Conservation (phyloP, 2,888 invertebrate species). For the Chorisops tibialis region DNA sequence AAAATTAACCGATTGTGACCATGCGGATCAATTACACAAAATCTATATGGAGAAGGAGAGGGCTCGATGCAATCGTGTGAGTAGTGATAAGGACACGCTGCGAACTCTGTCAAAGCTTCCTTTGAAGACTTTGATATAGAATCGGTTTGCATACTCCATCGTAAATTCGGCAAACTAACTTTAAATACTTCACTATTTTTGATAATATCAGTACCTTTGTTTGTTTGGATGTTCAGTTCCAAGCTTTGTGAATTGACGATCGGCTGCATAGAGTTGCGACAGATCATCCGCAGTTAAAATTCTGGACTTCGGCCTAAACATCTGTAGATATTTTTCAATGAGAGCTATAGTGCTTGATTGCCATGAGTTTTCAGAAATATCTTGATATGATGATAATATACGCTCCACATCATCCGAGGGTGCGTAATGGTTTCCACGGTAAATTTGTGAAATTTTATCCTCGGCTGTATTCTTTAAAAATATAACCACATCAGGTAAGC, state of each 20-base stretch:
- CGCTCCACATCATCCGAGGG: too few species aligned
- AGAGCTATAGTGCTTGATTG: constrained; percentile 46
- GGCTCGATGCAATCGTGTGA: constrained; percentile 53
- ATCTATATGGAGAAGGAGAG: constrained; percentile 54
- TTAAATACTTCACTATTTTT: too few species aligned
- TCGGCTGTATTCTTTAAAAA: constrained; percentile 53
- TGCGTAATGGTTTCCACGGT: neutral
- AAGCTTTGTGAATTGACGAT: neutral
- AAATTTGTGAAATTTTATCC: neutral
- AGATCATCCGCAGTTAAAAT: constrained; percentile 1
- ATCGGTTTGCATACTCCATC: constrained; percentile 55
- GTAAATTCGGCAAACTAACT: too few species aligned
- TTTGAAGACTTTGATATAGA: constrained; percentile 57
- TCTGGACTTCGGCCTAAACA: constrained; percentile 9
- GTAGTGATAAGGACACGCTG: constrained; percentile 55
- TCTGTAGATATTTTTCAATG: constrained; percentile 18
- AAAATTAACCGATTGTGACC: constrained; percentile 43
- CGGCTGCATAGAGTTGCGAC: neutral
- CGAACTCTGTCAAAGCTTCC: constrained; percentile 54
- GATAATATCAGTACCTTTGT: too few species aligned
- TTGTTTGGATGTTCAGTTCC: neutral
- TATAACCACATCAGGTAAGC: constrained; percentile 58
- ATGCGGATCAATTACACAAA: constrained; percentile 58
- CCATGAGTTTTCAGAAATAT: constrained; percentile 30
- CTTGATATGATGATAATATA: neutral